Base-by-base conservation (phyloP, 2,888 invertebrate genomes). In the Heliconius aoede region DNA sequence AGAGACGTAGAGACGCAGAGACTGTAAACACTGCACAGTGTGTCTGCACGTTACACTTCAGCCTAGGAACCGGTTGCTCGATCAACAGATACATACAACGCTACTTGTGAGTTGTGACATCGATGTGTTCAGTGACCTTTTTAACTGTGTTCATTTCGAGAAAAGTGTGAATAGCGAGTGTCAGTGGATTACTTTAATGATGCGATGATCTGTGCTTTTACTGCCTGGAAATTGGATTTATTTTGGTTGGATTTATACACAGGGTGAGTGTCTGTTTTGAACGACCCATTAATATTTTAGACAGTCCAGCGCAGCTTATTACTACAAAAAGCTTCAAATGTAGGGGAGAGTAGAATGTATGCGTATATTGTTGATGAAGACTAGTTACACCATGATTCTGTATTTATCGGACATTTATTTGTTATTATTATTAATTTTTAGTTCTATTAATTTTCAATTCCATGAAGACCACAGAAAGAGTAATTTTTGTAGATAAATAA, bases 321-420 rank as follows among this genome's bases (percentile, higher is more conserved):
- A 79, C 80, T 81, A 91, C 90, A 90, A 92, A 90, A 90, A 87
- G 85, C 84, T 84, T 82, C 85, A 84, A 86, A 86, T 81, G 86
- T 86, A 89, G 91, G 90, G 90, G 90, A 90, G 89, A 88, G 89
- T 88, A 87, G 90, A 90, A 90, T 90, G 89, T 89, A 90, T 88
- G 88, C 80, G 83, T 82, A 85, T 87, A 89, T 90, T 93, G 92
- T 93, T 93, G 92, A 92, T 90, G 90, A 89, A 86, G 79, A 77
- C 78, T 81, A 80, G 76, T 84, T 84, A 88, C 85, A 89, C 89
- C 89, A 86, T 69, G 65, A 72, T 55, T 18, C n/a, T 79, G 58
- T 76, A 65, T 72, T 73, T 76, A 32, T n/a, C 40, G 81, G 81
- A 81, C 51, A 68, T 15, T 13, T 65, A n/a, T n/a, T n/a, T n/a